These are phyloP conservation scores for Pseudachorutes palmiensis DNA, from an alignment of 1,140 invertebrate species.

Conservation along the genomic window DNA sequence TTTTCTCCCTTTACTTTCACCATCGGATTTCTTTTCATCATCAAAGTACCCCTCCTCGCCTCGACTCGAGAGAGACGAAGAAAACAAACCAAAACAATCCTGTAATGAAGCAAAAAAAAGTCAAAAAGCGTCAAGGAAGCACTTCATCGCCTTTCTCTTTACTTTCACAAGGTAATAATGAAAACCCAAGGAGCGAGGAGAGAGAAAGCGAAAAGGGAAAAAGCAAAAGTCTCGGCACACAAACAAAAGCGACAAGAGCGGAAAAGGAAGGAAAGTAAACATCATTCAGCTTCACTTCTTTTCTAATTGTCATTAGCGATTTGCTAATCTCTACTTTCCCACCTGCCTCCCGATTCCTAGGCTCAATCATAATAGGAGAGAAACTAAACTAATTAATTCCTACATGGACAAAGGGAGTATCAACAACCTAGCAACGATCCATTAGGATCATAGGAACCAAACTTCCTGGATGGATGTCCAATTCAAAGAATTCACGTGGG, in stretches of 20 bases:
- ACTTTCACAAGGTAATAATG: not conserved
- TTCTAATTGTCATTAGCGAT: slow-evolving; percentile 13
- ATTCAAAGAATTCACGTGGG: too few relatives aligned
- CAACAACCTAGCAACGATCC: not conserved
- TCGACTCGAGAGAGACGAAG: not conserved
- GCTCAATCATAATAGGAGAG: not conserved
- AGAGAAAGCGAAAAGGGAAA: not conserved
- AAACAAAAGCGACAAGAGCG: too few relatives aligned
- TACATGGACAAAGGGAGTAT: not conserved
- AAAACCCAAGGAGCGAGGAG: not conserved
- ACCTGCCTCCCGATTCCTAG: not conserved
- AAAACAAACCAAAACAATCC: slow-evolving; percentile 5
- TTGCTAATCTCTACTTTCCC: slow-evolving; percentile 2
- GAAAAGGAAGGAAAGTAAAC: slow-evolving; percentile 7
- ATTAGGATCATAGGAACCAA: not conserved
- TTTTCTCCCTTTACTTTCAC: too few relatives aligned
- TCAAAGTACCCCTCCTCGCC: not conserved
- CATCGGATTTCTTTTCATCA: not conserved
- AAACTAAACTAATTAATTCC: slow-evolving; percentile 1
- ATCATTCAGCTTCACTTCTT: not conserved
- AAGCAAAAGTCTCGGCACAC: not conserved
- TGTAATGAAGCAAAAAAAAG: slow-evolving; percentile 2
- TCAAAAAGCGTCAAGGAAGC: not conserved
- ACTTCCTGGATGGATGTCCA: too few relatives aligned
- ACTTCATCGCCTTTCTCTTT: slow-evolving; percentile 5